These are phyloP conservation scores for Lanius ludovicianus DNA, from an alignment of 2,113 vertebrate species.

Conservation along the genomic window DNA sequence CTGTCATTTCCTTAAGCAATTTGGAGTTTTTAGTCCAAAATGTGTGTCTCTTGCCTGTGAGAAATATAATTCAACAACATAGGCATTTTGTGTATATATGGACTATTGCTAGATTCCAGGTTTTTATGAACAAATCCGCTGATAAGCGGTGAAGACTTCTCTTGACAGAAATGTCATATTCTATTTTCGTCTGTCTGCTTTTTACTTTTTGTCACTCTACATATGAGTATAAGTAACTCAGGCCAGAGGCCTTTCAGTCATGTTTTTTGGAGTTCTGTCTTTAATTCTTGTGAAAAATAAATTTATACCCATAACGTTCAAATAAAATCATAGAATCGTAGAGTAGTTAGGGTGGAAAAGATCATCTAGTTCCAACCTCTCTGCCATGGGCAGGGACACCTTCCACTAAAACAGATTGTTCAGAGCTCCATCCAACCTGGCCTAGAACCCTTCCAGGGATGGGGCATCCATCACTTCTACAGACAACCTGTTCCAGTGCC, in stretches of 20 bases:
- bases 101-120: neutral
- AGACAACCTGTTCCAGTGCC: neutral
- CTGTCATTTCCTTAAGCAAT: neutral
- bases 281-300: neutral
- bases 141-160: neutral
- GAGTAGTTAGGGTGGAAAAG: neutral
- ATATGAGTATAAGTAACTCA: neutral
- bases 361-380: neutral
- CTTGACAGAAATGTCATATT: neutral
- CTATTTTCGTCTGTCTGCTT: neutral
- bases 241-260: neutral
- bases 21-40: neutral
- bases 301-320: neutral
- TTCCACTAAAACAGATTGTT: neutral
- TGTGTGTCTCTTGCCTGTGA: neutral
- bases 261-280: neutral
- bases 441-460: neutral
- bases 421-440: neutral
- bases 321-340: neutral
- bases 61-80: neutral
- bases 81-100: neutral
- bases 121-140: neutral
- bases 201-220: neutral
- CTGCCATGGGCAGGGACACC: neutral
- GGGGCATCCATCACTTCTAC: neutral